A percentile compares a stretch with the other conserved stretches of the same genome.
Conservation (phyloP, 1,140 invertebrate genomes). For the Akabosia matsudoensis region DNA sequence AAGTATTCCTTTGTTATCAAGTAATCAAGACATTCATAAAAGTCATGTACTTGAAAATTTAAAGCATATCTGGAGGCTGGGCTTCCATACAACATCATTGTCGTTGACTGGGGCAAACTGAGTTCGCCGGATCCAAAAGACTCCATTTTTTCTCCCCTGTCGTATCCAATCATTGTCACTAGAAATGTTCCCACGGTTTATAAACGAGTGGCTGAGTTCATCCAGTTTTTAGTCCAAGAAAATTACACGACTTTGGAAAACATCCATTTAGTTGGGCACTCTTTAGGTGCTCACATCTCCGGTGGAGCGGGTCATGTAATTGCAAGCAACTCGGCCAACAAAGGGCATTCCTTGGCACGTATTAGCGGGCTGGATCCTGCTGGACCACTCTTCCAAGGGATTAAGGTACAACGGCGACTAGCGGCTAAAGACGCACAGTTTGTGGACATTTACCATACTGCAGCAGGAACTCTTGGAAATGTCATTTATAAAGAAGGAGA, state of each 20-base stretch:
- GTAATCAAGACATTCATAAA: neutral
- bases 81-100: neutral
- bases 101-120: slow-evolving; percentile 15
- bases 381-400: neutral
- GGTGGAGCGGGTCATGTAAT: neutral
- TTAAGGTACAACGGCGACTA: neutral
- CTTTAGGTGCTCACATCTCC: slow-evolving; percentile 2
- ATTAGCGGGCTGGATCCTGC: slow-evolving; percentile 8
- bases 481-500: neutral
- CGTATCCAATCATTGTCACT: neutral
- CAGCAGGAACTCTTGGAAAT: neutral
- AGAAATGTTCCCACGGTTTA: slow-evolving; percentile 10
- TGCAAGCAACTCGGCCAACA: neutral
- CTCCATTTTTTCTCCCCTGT: neutral
- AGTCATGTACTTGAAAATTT: neutral
- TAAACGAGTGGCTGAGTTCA: neutral
- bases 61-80: neutral
- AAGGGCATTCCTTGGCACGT: neutral
- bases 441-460: slow-evolving; percentile 19
- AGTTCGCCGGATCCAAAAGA: neutral
- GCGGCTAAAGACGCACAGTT: neutral
- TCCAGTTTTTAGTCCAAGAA: neutral
- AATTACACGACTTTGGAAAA: neutral
- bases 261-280: neutral
- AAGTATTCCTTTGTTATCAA: neutral